Evolutionary conservation across 2,113 vertebrate genomes (phyloP), one percentile per base, ranked within the genome.

Genomic region (Notothenia coriiceps): DNA sequence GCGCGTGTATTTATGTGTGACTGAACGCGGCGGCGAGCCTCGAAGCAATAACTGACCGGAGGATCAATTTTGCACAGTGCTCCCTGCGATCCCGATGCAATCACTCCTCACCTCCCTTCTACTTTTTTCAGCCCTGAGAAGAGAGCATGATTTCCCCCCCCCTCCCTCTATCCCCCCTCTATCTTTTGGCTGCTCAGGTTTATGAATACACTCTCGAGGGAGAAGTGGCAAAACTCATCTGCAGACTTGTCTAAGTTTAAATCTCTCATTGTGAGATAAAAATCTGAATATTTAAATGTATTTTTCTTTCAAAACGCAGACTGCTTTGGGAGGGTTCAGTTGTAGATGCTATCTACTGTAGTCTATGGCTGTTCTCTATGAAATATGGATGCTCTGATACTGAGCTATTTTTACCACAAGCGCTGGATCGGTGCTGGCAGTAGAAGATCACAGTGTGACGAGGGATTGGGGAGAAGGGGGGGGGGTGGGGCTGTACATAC

Each of bases 361-460:
- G 78, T 88, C 66, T 67, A 25, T 7, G 78, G 77, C 84, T 85
- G 63, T 87, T 91, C 84, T 82, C 82, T 84, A 87, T 91, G 74
- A 94, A 92, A 93, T 91, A 92, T 92, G 84, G 82, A 93, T 93
- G 91, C 84, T 77, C 86, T 84, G 89, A 91, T 88, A 91, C 84
- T 80, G 92, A 88, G 88, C 92, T 94, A 94, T 94, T 94, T 94
- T 94, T 94, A 93, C 85, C 89, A 76, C 52, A 87, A 78, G 89
- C 82, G 17, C 89, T 89, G 86, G 88, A 92, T 93, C 87, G 33
- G 89, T 69, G 86, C 90, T 93, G 91, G 89, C 92, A 92, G 90
- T 74, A 86, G 84, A 91, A 91, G 86, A 94, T 92, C 91, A 91
- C 90, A 93, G 87, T 83, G 83, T 91, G 91, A 94, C 73, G 87